These are phyloP conservation scores for Danio tinwini DNA, from an alignment of 2,797 vertebrate species.

Conservation along the genomic window DNA sequence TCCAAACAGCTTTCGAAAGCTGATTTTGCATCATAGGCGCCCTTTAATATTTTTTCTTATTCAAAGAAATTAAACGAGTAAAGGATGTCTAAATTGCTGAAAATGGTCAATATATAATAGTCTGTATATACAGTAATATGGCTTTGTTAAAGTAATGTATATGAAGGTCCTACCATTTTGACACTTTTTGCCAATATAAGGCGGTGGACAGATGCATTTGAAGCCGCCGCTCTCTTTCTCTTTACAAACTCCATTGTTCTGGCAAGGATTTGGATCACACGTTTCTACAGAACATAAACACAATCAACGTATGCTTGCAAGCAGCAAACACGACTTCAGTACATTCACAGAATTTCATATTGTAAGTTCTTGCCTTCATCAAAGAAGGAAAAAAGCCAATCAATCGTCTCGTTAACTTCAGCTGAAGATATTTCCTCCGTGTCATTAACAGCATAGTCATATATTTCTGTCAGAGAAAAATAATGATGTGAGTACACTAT, in stretches of 20 bases:
- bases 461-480: constrained; percentile 32
- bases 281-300: constrained; percentile 55
- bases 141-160: background rate
- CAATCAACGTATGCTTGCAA: background rate
- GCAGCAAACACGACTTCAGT: background rate
- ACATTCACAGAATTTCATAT: background rate
- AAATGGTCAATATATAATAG: no score
- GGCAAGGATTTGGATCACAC: constrained; percentile 72
- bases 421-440: constrained; percentile 33
- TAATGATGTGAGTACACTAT: background rate
- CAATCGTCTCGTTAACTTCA: constrained; percentile 11
- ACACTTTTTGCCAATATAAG: constrained; percentile 69
- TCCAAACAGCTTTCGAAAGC: no score
- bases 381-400: constrained; percentile 69
- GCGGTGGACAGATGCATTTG: constrained; percentile 65
- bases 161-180: constrained; percentile 62
- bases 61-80: no score
- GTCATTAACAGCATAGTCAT: constrained; percentile 51
- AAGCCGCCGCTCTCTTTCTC: constrained; percentile 13
- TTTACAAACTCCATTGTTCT: constrained; percentile 67
- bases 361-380: constrained; percentile 58
- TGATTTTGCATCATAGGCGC: no score
- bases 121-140: no score
- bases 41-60: no score
- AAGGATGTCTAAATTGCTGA: no score